Conservation (phyloP, 2,113 vertebrate species). For the Erythrolamprus reginae region DNA sequence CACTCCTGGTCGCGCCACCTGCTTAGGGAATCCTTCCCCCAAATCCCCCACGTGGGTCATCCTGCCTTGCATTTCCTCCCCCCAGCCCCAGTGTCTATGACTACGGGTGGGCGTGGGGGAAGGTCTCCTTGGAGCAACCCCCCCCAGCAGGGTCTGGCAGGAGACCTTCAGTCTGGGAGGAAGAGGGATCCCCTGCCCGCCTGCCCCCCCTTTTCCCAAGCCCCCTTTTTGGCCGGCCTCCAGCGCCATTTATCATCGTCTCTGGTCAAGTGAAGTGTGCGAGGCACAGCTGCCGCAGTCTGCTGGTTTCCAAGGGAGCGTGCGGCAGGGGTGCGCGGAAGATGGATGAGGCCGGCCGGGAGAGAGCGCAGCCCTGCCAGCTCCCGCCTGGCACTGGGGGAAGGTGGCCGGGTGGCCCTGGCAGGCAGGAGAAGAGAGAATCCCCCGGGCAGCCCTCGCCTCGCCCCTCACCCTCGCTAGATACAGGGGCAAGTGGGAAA, state of each 20-base stretch:
- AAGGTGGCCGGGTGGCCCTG: neutral
- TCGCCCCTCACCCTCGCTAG: neutral
- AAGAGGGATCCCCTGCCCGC: conserved; percentile 14
- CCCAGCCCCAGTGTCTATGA: no score
- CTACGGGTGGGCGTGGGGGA: neutral
- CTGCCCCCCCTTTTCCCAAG: conserved; percentile 34
- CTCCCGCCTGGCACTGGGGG: neutral
- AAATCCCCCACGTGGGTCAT: neutral
- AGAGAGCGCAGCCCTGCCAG: neutral
- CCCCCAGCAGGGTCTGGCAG: neutral
- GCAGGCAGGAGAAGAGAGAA: neutral
- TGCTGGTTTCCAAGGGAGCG: conserved; percentile 64
- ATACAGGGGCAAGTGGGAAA: neutral
- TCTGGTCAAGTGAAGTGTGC: conserved; percentile 76
- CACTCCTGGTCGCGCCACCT: neutral
- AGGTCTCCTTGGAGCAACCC: neutral
- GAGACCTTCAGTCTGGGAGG: neutral
- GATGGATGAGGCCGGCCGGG: conserved; percentile 52
- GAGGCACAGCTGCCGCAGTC: conserved; percentile 71
- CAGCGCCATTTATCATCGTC: conserved; percentile 74
- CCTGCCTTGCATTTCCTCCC: neutral
- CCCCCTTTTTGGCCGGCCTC: conserved; percentile 43
- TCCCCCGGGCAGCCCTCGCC: neutral
- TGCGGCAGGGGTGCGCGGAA: conserved; percentile 34
- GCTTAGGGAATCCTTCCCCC: neutral